A percentile compares a stretch with the other conserved stretches of the same genome.
Conservation (phyloP, 2,797 vertebrate species). For the Catamblyrhynchus diadema region DNA sequence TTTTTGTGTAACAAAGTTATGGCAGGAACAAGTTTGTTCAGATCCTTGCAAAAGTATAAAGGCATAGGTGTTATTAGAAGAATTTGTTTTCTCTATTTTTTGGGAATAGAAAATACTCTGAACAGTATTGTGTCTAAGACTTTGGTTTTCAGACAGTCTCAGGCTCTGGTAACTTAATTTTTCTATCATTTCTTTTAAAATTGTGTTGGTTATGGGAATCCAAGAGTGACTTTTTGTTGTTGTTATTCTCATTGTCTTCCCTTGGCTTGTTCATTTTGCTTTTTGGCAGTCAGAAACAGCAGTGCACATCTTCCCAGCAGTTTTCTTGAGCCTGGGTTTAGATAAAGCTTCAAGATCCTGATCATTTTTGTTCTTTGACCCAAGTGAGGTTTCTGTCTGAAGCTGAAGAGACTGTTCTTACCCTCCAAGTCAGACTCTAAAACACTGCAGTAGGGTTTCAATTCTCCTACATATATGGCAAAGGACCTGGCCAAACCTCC, state of each 20-base stretch:
- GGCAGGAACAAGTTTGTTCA: background rate
- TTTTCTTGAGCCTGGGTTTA: background rate
- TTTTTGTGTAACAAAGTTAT: background rate
- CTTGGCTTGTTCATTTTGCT: background rate
- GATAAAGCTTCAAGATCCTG: background rate
- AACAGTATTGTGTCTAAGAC: accelerated
- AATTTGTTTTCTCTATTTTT: background rate
- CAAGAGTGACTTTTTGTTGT: background rate
- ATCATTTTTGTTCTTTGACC: background rate
- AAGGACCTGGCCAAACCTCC: background rate
- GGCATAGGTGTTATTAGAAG: background rate
- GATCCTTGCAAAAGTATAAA: background rate
- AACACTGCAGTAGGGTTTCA: background rate
- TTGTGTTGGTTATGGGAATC: background rate
- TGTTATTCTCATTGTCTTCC: background rate
- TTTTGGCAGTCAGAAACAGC: background rate
- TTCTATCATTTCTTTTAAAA: background rate
- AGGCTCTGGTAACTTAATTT: background rate
- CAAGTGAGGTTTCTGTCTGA: background rate
- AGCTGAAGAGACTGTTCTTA: background rate
- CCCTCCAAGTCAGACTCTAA: background rate
- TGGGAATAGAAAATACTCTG: background rate
- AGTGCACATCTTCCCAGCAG: background rate
- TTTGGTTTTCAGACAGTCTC: background rate
- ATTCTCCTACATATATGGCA: background rate